These are phyloP conservation scores for Pristionchus exspectatus DNA, from an alignment of 2,888 invertebrate genomes.

Conservation along the genomic window DNA sequence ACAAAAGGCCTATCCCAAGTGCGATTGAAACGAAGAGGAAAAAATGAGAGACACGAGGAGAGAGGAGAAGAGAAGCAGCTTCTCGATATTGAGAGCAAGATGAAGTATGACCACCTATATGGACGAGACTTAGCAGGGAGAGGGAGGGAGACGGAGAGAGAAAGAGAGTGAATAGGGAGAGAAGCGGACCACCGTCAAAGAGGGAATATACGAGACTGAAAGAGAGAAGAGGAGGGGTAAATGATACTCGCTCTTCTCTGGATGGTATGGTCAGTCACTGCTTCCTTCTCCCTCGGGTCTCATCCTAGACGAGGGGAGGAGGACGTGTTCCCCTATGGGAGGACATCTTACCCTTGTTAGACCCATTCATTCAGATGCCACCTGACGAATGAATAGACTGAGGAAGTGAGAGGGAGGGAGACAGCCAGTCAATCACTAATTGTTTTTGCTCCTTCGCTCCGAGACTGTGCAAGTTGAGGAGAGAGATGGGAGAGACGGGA, in stretches of 20 bases:
- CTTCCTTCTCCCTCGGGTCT: slow-evolving; percentile 20
- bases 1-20: not conserved
- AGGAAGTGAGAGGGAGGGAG: not conserved
- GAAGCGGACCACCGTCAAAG: slow-evolving; percentile 3
- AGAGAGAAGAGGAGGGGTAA: not conserved
- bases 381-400: not conserved
- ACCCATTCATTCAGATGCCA: not conserved
- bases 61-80: not conserved
- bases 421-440: slow-evolving; percentile 20
- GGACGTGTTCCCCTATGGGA: not conserved
- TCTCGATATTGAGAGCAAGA: slow-evolving; percentile 29
- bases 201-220: not conserved
- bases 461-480: slow-evolving; percentile 30
- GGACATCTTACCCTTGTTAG: too few species aligned
- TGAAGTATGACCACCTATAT: slow-evolving; percentile 46
- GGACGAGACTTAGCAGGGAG: not conserved
- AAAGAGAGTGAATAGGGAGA: not conserved
- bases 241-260: slow-evolving; percentile 25
- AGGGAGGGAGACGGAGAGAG: not conserved
- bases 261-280: slow-evolving; percentile 26
- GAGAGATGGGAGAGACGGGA: not conserved
- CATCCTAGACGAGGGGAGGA: not conserved
- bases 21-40: not conserved
- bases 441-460: slow-evolving; percentile 17
- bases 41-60: not conserved